phyloP scores from a whole-genome alignment of 1,140 invertebrate species.

The Drosophila neocordata region DNA sequence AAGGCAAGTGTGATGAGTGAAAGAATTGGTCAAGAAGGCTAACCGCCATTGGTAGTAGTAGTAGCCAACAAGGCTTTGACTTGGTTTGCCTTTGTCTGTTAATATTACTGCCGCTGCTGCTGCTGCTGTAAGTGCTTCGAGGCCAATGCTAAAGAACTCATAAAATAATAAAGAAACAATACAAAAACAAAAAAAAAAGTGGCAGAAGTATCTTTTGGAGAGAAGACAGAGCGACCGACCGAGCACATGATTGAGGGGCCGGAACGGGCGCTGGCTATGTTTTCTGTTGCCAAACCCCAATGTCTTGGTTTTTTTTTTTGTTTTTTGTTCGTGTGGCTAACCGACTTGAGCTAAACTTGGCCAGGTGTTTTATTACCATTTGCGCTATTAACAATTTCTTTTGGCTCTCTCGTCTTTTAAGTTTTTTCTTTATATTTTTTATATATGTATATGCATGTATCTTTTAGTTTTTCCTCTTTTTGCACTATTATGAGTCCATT shows the following conservation, averaged over 20 bases:
- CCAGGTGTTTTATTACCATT: slow-evolving; percentile 78
- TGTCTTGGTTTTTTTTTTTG: slow-evolving; percentile 25
- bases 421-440: neutral
- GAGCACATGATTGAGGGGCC: slow-evolving; percentile 26
- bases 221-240: neutral
- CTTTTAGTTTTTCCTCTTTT: slow-evolving; percentile 21
- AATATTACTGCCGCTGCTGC: neutral
- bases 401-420: slow-evolving; percentile 37
- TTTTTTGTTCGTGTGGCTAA: slow-evolving; percentile 47
- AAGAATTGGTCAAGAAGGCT: slow-evolving; percentile 8
- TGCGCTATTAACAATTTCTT: slow-evolving; percentile 76
- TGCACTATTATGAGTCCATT: slow-evolving; percentile 63
- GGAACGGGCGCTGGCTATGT: slow-evolving; percentile 16
- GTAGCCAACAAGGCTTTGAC: slow-evolving; percentile 51
- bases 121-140: slow-evolving; percentile 15
- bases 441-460: slow-evolving; percentile 28
- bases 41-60: slow-evolving; percentile 38
- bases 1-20: slow-evolving; percentile 20
- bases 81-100: slow-evolving; percentile 39
- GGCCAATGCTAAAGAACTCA: slow-evolving; percentile 71
- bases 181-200: neutral
- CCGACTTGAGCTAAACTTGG: slow-evolving; percentile 42
- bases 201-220: slow-evolving; percentile 18
- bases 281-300: slow-evolving; percentile 54
- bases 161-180: slow-evolving; percentile 43